These are phyloP conservation scores for Hippopotamus amphibius DNA, from an alignment of 2,113 vertebrate species.

Conservation along the genomic window DNA sequence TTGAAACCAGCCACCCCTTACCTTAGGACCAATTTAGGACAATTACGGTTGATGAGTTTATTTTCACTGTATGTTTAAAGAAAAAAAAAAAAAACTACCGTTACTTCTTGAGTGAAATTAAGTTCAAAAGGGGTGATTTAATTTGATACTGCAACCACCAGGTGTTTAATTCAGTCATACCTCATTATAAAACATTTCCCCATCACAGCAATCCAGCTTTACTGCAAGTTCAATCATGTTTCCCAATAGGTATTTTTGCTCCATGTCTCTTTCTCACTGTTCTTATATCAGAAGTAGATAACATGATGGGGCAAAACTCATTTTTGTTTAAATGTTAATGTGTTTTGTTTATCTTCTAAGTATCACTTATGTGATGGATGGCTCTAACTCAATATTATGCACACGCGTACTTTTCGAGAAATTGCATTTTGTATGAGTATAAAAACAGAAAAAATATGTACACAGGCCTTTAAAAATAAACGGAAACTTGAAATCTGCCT, in stretches of 20 bases:
- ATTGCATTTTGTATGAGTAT: background rate
- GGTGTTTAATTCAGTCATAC: constrained; percentile 79
- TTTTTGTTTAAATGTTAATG: constrained; percentile 76
- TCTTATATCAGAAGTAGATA: constrained; percentile 58
- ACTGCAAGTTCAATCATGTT: constrained; percentile 70
- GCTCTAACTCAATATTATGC: constrained; percentile 5
- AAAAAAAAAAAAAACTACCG: background rate
- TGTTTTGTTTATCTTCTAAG: constrained; percentile 71
- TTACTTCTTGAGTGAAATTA: constrained; percentile 66
- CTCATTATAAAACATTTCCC: constrained; percentile 73
- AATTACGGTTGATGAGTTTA: constrained; percentile 55
- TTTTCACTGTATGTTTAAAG: constrained; percentile 6
- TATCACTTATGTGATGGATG: constrained; percentile 69
- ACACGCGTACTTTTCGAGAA: constrained; percentile 54
- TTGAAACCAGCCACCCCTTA: background rate
- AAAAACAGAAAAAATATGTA: background rate
- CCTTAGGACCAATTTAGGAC: background rate
- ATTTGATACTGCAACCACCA: constrained; percentile 76
- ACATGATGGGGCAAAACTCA: constrained; percentile 57
- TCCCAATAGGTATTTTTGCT: constrained; percentile 56
- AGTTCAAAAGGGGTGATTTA: constrained; percentile 76
- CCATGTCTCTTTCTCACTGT: constrained; percentile 38
- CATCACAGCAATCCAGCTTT: constrained; percentile 61
- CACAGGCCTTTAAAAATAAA: constrained; percentile 29
- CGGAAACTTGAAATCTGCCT: background rate